Evolutionary conservation across 2,888 invertebrate species (phyloP).

Genomic region (Trichopria drosophilae): DNA sequence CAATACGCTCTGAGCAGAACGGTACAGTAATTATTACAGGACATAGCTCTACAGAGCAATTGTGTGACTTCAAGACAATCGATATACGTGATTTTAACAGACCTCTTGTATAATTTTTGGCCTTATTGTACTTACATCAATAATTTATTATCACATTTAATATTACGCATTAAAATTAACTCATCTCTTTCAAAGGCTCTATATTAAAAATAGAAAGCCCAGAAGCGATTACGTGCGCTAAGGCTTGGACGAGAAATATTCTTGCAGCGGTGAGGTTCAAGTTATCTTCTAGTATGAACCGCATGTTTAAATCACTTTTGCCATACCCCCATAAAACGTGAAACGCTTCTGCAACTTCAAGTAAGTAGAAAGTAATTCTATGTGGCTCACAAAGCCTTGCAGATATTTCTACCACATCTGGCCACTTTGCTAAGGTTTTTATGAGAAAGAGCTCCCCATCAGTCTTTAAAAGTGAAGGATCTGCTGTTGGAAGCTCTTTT

Average conservation of each 20-base stretch:
- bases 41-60: constrained; percentile 18
- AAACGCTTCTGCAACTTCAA: constrained; percentile 16
- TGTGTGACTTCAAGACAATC: constrained; percentile 14
- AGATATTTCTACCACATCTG: constrained; percentile 21
- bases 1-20: constrained; percentile 18
- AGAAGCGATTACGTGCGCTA: constrained; percentile 11
- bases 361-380: constrained; percentile 19
- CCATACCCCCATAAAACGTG: constrained; percentile 21
- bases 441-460: constrained; percentile 19
- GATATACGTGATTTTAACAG: constrained; percentile 15
- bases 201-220: constrained; percentile 13
- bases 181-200: constrained; percentile 15
- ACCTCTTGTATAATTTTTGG: constrained; percentile 15
- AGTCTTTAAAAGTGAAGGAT: constrained; percentile 15
- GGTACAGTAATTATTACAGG: constrained; percentile 16
- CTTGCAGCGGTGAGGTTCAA: constrained; percentile 15
- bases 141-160: constrained; percentile 7
- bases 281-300: constrained; percentile 19
- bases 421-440: constrained; percentile 23
- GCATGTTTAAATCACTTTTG: constrained; percentile 12
- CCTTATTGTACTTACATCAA: constrained; percentile 9
- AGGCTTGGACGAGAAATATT: constrained; percentile 13
- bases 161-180: constrained; percentile 10
- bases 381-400: constrained; percentile 19
- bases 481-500: constrained; percentile 19